phyloP scores from a whole-genome alignment of 2,888 invertebrate species.

The Acleris sparsana region DNA sequence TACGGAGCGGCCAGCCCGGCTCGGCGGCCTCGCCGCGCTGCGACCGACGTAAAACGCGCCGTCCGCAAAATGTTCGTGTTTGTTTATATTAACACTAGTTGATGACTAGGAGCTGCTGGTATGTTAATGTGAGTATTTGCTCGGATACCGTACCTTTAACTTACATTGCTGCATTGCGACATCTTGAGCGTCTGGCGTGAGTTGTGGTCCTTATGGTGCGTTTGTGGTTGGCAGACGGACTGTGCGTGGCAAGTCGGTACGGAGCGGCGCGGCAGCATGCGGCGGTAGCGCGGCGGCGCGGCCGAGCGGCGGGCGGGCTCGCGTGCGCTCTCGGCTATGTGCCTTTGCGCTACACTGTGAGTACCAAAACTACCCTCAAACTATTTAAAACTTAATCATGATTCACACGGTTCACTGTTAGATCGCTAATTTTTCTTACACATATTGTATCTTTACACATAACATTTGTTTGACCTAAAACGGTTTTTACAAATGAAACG shows the following conservation, averaged over 20 bases:
- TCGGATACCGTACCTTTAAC: too few species aligned
- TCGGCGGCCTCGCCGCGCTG: constrained; percentile 56
- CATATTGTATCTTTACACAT: too few species aligned
- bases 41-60: constrained; percentile 70
- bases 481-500: too few species aligned
- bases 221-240: constrained; percentile 75
- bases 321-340: constrained; percentile 82
- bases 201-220: constrained; percentile 37
- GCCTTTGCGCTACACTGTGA: constrained; percentile 82
- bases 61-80: constrained; percentile 72
- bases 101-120: constrained; percentile 79
- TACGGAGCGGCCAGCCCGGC: constrained; percentile 74
- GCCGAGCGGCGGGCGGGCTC: constrained; percentile 74
- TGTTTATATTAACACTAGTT: constrained; percentile 80
- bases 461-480: too few species aligned
- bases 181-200: too few species aligned
- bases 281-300: constrained; percentile 72
- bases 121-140: constrained; percentile 79
- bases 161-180: constrained; percentile 72
- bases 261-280: constrained; percentile 52
- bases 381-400: too few species aligned
- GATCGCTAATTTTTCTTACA: too few species aligned
- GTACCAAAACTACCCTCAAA: constrained; percentile 48
- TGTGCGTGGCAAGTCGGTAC: constrained; percentile 70
- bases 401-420: too few species aligned